phyloP scores from a whole-genome alignment of 2,797 vertebrate species.

The Scleropages formosus region DNA sequence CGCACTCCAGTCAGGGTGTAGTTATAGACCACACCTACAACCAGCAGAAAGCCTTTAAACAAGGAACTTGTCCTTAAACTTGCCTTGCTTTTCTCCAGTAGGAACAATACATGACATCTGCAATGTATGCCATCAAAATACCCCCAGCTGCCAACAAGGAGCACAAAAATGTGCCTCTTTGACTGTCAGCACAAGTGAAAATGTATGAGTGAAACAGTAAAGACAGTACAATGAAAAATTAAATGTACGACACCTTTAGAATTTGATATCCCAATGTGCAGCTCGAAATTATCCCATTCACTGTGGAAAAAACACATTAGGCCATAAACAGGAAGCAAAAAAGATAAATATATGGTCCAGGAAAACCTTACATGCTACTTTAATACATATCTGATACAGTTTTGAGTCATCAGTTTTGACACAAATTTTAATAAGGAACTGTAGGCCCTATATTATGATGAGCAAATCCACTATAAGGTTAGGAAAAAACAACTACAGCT shows the following conservation, averaged over 20 bases:
- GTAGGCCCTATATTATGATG: too few relatives aligned
- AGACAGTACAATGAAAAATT: background rate
- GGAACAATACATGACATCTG: too few relatives aligned
- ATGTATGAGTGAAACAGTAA: too few relatives aligned
- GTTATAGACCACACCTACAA: constrained; percentile 74
- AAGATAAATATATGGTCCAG: background rate
- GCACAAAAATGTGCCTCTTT: too few relatives aligned
- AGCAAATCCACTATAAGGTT: too few relatives aligned
- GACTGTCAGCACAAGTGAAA: too few relatives aligned
- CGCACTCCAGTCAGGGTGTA: constrained; percentile 68
- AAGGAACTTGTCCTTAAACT: background rate
- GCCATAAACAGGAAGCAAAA: background rate
- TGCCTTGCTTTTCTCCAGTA: background rate
- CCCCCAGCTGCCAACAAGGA: too few relatives aligned
- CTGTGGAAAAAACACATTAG: constrained; percentile 51
- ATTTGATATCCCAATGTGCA: constrained; percentile 75
- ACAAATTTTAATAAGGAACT: too few relatives aligned
- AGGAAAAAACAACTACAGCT: too few relatives aligned
- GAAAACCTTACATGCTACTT: background rate
- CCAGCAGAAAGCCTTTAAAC: constrained; percentile 51
- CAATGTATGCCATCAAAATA: too few relatives aligned
- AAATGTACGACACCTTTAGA: constrained; percentile 57
- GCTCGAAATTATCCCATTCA: constrained; percentile 69
- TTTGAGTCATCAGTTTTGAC: too few relatives aligned
- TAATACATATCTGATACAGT: background rate